A percentile compares a stretch with the other conserved stretches of the same genome.
Conservation (phyloP, 2,888 invertebrate species). For the Coelogynopora nodosa region DNA sequence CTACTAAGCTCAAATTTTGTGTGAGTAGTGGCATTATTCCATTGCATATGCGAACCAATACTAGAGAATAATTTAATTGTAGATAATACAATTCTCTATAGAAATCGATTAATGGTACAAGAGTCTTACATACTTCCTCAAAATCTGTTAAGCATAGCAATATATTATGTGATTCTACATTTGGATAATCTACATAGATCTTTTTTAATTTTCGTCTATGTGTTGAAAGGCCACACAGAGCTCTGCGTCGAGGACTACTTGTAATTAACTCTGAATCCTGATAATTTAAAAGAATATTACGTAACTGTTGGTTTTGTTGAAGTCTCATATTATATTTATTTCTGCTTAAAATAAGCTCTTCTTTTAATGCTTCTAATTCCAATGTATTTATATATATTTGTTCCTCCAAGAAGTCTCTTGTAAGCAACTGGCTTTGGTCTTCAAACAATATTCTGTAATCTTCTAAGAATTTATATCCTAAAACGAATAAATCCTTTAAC, state of each 20-base stretch:
- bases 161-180: not conserved
- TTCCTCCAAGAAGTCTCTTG: slow-evolving; percentile 34
- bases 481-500: slow-evolving; percentile 32
- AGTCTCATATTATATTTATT: not conserved
- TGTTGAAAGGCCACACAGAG: not conserved
- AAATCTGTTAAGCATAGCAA: not conserved
- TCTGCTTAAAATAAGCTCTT: not conserved
- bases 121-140: slow-evolving; percentile 25
- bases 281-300: not conserved
- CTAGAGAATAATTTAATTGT: slow-evolving; percentile 37
- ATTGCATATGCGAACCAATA: slow-evolving; percentile 18
- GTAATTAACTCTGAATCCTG: not conserved
- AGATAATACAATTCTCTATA: slow-evolving; percentile 37
- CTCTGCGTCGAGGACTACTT: not conserved
- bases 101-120: slow-evolving; percentile 38
- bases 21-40: slow-evolving; percentile 38
- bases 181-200: not conserved
- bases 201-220: not conserved
- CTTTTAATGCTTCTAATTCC: slow-evolving; percentile 29
- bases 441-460: slow-evolving; percentile 30
- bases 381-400: not conserved
- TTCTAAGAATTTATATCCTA: slow-evolving; percentile 34
- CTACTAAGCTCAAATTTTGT: slow-evolving; percentile 35
- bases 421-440: slow-evolving; percentile 13
- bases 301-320: not conserved